These are phyloP conservation scores for Tauraco erythrolophus DNA, from an alignment of 2,113 vertebrate genomes.

Conservation along the genomic window DNA sequence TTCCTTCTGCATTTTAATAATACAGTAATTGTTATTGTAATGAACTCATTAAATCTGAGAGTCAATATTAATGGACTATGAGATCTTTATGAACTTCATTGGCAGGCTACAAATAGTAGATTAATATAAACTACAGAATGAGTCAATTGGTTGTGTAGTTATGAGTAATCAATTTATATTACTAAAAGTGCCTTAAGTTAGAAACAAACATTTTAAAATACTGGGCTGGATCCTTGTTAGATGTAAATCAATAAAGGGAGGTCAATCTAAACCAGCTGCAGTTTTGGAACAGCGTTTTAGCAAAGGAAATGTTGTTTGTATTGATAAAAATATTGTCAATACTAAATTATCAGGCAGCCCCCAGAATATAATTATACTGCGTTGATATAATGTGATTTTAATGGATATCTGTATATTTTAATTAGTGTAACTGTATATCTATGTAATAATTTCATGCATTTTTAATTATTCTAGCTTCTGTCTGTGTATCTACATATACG, in stretches of 20 bases:
- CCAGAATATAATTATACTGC: neutral
- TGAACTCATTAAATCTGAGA: slow-evolving; percentile 75
- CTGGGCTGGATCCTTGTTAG: slow-evolving; percentile 16
- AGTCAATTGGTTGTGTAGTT: slow-evolving; percentile 46
- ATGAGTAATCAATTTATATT: slow-evolving; percentile 56
- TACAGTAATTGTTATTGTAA: slow-evolving; percentile 69
- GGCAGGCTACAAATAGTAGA: slow-evolving; percentile 49
- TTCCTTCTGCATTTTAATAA: slow-evolving; percentile 68
- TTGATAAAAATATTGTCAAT: slow-evolving; percentile 33
- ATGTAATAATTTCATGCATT: neutral
- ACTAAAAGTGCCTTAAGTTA: slow-evolving; percentile 37
- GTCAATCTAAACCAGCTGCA: slow-evolving; percentile 23
- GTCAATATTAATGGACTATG: slow-evolving; percentile 75
- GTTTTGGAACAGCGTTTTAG: slow-evolving; percentile 26
- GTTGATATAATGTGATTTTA: neutral
- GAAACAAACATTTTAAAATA: slow-evolving; percentile 49
- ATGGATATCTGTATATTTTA: neutral
- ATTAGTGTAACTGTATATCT: neutral
- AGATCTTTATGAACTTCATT: slow-evolving; percentile 69
- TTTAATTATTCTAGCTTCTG: slow-evolving; percentile 6
- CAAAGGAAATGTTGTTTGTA: slow-evolving; percentile 54
- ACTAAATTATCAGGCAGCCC: neutral
- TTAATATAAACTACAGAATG: slow-evolving; percentile 61
- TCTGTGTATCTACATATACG: neutral
- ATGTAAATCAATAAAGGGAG: slow-evolving; percentile 48